Base-by-base conservation (phyloP, 2,888 invertebrate genomes). In the Zaprionus lineosus region DNA sequence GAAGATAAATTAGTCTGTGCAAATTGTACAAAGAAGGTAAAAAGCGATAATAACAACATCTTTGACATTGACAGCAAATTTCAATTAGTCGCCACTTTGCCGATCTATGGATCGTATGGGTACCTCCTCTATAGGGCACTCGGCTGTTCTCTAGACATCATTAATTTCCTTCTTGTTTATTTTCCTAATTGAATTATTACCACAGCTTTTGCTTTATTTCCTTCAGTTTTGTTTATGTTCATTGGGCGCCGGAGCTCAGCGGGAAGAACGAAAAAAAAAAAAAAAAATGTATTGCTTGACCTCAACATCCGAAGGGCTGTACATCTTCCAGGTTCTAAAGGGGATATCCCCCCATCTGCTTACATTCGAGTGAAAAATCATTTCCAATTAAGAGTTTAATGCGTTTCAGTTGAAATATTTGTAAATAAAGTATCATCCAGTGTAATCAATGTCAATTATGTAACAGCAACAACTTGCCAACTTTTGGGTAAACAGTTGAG, bases 1-100 rank as follows among this genome's bases (percentile, higher is more conserved):
- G n/a, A n/a, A n/a, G n/a, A n/a, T n/a, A n/a, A n/a, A n/a, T n/a
- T n/a, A n/a, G n/a, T n/a, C n/a, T n/a, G n/a, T 50, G 15, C 19
- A 55, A 37, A 58, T 29, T 33, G 21, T 34, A 28, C 41, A 41
- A 57, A 63, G 37, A 50, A 46, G 63, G 63, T 61, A 76, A 58
- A 68, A 60, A 41, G 57, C 79, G 60, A 74, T 74, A 68, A 59
- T 58, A 51, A 43, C 41, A 61, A 65, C 79, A 40, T 63, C 74
- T 76, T 78, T 81, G 82, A 57, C 84, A 79, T 68, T 83, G 83
- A n/a, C 9, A 57, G 52, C 58, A 53, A 55, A 78, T 68, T 63
- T 64, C 57, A 64, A 68, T 57, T 72, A 66, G 66, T 70, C n/a
- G 51, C 56, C 53, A 51, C 69, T 57, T 59, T 61, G n/a, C n/a